Evolutionary conservation across 2,113 vertebrate species (phyloP), one percentile per base, ranked within the genome.

Genomic region (Saimiri boliviensis): DNA sequence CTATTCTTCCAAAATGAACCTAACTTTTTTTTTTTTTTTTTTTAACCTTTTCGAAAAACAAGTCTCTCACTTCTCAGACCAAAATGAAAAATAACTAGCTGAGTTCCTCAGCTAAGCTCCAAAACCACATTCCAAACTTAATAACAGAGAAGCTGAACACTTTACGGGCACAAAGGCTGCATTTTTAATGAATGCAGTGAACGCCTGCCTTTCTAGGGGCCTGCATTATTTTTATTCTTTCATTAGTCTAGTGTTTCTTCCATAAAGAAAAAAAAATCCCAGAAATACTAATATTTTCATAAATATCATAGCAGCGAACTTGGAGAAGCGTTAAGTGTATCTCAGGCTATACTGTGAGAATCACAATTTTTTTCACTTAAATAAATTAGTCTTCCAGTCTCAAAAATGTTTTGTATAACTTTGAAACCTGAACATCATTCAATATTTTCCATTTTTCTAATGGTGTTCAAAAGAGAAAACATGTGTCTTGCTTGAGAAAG

Each of bases 81-180:
- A 80, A 97, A 97, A 94, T 89, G 89, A 97, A 96, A 96, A 96
- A 91, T 89, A 94, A 96, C 79, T 37, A 87, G 81, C 76, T 16
- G 80, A 96, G 79, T 47, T 94, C 27, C 63, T 91, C 94, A 80
- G 81, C 45, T 94, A 77, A 79, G 68, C 74, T 91, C 95, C 42
- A 86, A 94, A 96, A 87, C 96, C 93, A 94, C 98, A 97, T 96
- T 96, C 95, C 92, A 96, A 95, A 95, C 86, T 94, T 90, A 94
- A 93, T 88, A 95, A 96, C 94, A 95, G 92, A 96, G 86, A 87
- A 70, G 88, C 87, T 42, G 89, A 90, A 76, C 94, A 73, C 87
- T 87, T 83, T 66, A 82, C 1, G 35, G 83, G 47, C 76, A 93
- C 94, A 94, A 96, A 93, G 93, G 42, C 91, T 86, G 86, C 91